Conservation (phyloP, 2,797 vertebrate genomes). For the Cyclura pinguis region DNA sequence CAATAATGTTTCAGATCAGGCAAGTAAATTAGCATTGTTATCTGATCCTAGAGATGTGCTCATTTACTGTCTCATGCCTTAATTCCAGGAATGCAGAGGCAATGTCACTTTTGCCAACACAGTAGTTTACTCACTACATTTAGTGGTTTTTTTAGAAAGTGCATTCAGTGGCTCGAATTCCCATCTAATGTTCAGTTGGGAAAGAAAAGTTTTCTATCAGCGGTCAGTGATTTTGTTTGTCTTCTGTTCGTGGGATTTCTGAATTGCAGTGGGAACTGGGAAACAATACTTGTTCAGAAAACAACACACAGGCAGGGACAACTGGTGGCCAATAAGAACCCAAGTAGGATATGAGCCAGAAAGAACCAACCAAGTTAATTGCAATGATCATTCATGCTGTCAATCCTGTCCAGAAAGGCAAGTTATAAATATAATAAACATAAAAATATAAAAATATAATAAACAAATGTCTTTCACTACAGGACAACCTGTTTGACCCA, state of each 20-base stretch:
- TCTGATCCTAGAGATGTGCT: too few species aligned
- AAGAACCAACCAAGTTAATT: not conserved
- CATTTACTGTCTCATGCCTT: not conserved
- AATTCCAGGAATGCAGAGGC: not conserved
- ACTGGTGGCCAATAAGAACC: not conserved
- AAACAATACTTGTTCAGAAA: not conserved
- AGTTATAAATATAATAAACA: too few species aligned
- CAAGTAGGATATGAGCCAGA: not conserved
- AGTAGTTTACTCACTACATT: not conserved
- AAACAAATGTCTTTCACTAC: too few species aligned
- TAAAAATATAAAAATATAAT: too few species aligned
- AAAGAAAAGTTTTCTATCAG: not conserved
- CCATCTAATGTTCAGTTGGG: not conserved
- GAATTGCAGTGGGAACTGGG: not conserved
- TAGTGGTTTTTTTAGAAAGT: not conserved
- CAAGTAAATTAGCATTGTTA: not conserved
- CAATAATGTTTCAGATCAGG: not conserved
- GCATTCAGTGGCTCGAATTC: not conserved
- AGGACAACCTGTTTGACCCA: too few species aligned
- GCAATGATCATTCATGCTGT: not conserved
- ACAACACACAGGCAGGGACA: not conserved
- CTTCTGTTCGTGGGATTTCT: not conserved
- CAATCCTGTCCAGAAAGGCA: not conserved
- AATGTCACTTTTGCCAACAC: not conserved
- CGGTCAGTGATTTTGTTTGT: not conserved